These are phyloP conservation scores for Pseudobourletiella spinata DNA, from an alignment of 1,140 invertebrate genomes.

Conservation along the genomic window DNA sequence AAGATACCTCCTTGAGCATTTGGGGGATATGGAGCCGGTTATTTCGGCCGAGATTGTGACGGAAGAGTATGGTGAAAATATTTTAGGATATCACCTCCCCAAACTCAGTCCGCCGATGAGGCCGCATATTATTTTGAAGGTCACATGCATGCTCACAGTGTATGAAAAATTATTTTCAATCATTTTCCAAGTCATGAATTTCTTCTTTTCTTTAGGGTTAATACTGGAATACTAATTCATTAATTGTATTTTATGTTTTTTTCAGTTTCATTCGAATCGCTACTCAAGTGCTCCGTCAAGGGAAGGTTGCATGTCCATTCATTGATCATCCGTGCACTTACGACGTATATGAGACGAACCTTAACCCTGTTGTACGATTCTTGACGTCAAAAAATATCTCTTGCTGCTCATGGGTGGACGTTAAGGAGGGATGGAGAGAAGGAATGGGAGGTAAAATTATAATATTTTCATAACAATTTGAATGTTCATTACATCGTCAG, in stretches of 20 bases:
- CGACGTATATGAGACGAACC: conserved; percentile 18
- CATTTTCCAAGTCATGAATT: too few relatives aligned
- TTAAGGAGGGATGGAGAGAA: not conserved
- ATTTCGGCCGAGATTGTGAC: conserved; percentile 6
- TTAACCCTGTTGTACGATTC: conserved; percentile 29
- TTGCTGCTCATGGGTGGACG: conserved; percentile 21
- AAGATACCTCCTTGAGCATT: not conserved
- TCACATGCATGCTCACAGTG: conserved; percentile 18
- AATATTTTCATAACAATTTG: not conserved
- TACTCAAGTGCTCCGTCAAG: conserved; percentile 2
- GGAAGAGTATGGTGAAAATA: not conserved
- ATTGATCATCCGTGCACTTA: conserved; percentile 13
- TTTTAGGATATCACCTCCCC: conserved; percentile 4
- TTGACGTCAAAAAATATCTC: conserved; percentile 22
- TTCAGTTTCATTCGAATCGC: conserved; percentile 16
- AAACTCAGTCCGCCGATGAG: not conserved
- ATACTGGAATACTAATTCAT: not conserved
- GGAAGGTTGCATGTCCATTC: conserved; percentile 11
- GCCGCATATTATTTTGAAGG: conserved; percentile 14
- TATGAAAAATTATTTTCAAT: not conserved
- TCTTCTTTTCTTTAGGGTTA: not conserved
- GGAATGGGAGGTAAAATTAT: not conserved
- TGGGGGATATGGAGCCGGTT: not conserved
- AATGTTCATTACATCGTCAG: too few relatives aligned
- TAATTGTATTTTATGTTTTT: not conserved